Base-by-base conservation (phyloP, 2,797 vertebrate genomes). In the Emys orbicularis region DNA sequence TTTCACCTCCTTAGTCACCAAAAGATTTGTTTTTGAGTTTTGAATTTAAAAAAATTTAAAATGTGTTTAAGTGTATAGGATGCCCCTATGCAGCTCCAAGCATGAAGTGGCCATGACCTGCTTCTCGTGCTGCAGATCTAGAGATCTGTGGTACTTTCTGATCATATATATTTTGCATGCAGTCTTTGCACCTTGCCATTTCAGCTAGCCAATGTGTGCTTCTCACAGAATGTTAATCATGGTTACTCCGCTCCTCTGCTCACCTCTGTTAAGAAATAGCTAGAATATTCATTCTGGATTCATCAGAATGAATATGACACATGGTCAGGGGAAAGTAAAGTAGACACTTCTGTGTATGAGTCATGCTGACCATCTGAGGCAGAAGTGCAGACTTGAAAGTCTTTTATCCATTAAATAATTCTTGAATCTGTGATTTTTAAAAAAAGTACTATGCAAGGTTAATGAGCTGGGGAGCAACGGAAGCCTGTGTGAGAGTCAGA, bases 341-440 rank as follows among this genome's bases (percentile, higher is more conserved):
- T 79, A 56, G 83, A 82, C 61, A 44, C 31, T 52, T 53, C 29
- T 19, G 29, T 25, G 29, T 80, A 25, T 56, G 92, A 84, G 59
- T 84, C 44, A 76, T 76, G 12, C n/a, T 93, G n/a, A 80, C 13
- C 56, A 18, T 23, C 31, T 86, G 44, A 81, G 80, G 47, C 72
- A 90, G 72, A 68, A n/a, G n/a, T 61, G 29, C 49, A 86, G 80
- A 94, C 83, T 54, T 81, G 86, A 81, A 94, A 82, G 59, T 95
- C 41, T 37, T 80, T 49, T 68, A 11, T 68, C n/a, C n/a, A 21
- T 37, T 37, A 37, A 37, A 68, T 68, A 68, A 68, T 68, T 68
- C 18, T 68, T 68, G n/a, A 68, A 37, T 68, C 18, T 37, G 9
- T 37, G 65, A 21, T 37, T 37, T 37, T n/a, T 68, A 2, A 61